Percentiles rank a stretch among this genome's conserved stretches.
phyloP scores from a whole-genome alignment of 2,888 invertebrate species.

The Perithous albicinctus region DNA sequence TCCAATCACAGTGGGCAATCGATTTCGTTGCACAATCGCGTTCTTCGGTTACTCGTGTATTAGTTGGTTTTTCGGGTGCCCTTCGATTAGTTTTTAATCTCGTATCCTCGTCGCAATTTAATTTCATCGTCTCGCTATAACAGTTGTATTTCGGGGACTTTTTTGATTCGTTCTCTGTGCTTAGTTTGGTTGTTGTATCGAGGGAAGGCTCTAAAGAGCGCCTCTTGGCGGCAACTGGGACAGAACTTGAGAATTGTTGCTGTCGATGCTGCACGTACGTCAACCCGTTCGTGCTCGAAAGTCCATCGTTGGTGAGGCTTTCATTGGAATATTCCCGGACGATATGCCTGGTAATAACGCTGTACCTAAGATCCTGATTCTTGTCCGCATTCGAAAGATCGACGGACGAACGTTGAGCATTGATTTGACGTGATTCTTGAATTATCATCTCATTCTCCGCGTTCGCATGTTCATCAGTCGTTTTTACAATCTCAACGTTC shows the following conservation, averaged over 20 bases:
- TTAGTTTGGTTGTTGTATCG: conserved; percentile 65
- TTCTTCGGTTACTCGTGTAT: conserved; percentile 42
- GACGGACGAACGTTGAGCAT: conserved; percentile 1
- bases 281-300: conserved; percentile 6
- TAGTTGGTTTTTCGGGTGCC: conserved; percentile 73
- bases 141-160: conserved; percentile 79
- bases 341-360: neutral
- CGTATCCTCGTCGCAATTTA: conserved; percentile 36
- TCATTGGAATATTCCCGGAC: neutral
- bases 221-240: conserved; percentile 55
- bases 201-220: conserved; percentile 68
- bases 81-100: conserved; percentile 68
- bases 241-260: conserved; percentile 8
- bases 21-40: conserved; percentile 48
- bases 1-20: conserved; percentile 6
- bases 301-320: conserved; percentile 9
- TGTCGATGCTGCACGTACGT: conserved; percentile 14
- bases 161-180: conserved; percentile 70
- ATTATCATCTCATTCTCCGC: conserved; percentile 19
- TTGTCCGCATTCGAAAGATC: neutral
- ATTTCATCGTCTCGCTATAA: conserved; percentile 70
- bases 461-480: neutral
- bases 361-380: conserved; percentile 10
- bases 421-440: no score
- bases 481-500: conserved; percentile 6